Base-by-base conservation (phyloP, 2,888 invertebrate genomes). In the Zhengitettix transpicula region DNA sequence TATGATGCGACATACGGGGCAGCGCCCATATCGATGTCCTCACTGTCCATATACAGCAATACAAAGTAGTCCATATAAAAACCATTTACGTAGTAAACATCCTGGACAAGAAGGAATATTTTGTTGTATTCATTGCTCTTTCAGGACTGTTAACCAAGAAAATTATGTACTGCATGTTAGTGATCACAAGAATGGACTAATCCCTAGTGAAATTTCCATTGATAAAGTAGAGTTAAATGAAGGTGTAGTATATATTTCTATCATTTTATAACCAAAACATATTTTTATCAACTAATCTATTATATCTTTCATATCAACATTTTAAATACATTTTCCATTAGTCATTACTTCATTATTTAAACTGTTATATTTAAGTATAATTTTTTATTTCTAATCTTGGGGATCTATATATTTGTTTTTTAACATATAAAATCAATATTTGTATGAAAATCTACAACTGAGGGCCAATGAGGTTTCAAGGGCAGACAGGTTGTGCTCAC, bases 11-110 rank as follows among this genome's bases (percentile, higher is more conserved):
- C 81, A 82, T 69, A 71, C 68, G 74, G 78, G 72, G 67, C 75
- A 71, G 67, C 74, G 69, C 68, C 78, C 78, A 5, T 81, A 85
- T 67, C 80, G 81, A 62, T 87, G 87, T 69, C 78, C 79, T 8
- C 77, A 81, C 66, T 87, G 87, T 68, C 72, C 79, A 10, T 87
- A 86, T 68, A 75, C 79, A 1, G 81, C 83, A 51, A 87, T 87
- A 65, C 84, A 85, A 71, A 81, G 84, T 55, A 79, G 78, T 64
- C 80, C 84, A 10, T 80, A 82, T 63, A 87, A 87, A 71, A 74
- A 74, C 65, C 82, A 82, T 69, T 70, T 82, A 62, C 74, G 73
- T 52, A 73, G 73, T 40, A 78, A 78, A 65, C 81, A 82, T 72
- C 78, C 79, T 10, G 65, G 73, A 5, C 69, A 73, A 61, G 72